These are phyloP conservation scores for Suricata suricatta DNA, from an alignment of 2,113 vertebrate species.

Conservation along the genomic window DNA sequence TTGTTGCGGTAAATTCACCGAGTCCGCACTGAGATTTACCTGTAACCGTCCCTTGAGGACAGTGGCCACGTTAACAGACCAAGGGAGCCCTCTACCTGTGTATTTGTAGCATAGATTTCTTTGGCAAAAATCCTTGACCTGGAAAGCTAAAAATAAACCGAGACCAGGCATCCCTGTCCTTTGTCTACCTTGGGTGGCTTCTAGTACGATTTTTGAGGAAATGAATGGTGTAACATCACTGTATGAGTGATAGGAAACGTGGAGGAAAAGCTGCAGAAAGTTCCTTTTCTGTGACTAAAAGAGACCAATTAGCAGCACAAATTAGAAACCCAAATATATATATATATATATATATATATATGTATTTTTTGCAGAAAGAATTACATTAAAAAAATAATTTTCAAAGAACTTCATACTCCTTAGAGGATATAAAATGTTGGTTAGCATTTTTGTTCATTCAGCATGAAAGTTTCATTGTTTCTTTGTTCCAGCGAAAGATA, in stretches of 20 bases:
- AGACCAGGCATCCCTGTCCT: slow-evolving; percentile 44
- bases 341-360: not conserved
- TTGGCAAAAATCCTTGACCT: slow-evolving; percentile 56
- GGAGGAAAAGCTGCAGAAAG: slow-evolving; percentile 23
- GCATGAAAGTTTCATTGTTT: slow-evolving; percentile 74
- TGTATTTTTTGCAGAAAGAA: slow-evolving; percentile 19
- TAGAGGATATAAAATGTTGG: slow-evolving; percentile 56
- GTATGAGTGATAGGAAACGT: not conserved
- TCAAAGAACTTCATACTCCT: slow-evolving; percentile 57
- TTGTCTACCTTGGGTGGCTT: slow-evolving; percentile 35
- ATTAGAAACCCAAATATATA: slow-evolving; percentile 39
- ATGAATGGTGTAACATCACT: not conserved
- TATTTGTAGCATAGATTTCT: slow-evolving; percentile 64
- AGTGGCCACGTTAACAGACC: slow-evolving; percentile 48
- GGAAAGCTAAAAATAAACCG: slow-evolving; percentile 59
- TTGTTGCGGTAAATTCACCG: slow-evolving; percentile 8
- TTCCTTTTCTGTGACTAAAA: slow-evolving; percentile 48
- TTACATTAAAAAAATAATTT: slow-evolving; percentile 62
- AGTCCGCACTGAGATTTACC: slow-evolving; percentile 50
- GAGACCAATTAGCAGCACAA: not conserved
- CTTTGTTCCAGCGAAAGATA: slow-evolving; percentile 85
- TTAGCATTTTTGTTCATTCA: slow-evolving; percentile 52
- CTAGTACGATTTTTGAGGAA: slow-evolving; percentile 45
- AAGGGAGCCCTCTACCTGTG: slow-evolving; percentile 79
- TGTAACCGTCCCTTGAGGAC: slow-evolving; percentile 58